Evolutionary conservation across 2,797 vertebrate genomes (phyloP), one percentile per base, ranked within the genome.

Genomic region (Fistularia commersonii): DNA sequence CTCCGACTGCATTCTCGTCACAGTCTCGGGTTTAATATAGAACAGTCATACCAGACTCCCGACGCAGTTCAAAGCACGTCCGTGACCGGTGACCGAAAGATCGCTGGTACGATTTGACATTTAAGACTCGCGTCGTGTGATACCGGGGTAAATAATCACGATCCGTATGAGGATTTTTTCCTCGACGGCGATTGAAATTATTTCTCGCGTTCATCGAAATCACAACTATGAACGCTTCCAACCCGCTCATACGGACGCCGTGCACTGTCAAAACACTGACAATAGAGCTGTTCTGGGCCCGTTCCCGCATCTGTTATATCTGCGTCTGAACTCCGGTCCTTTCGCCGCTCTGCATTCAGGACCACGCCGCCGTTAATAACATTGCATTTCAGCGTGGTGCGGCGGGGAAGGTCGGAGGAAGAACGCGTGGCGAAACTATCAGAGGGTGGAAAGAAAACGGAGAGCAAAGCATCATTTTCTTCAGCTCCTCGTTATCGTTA

Each of bases 301-400:
- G 39, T 38, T 52, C 68, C 51, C 50, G 47, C 50, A 54, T 55
- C 58, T 50, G 43, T 66, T 37, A 9, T 61, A 61, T 72, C 54
- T 67, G 56, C 45, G 49, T 76, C 43, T 70, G 48, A 69, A 72
- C 64, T 66, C 49, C 59, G 48, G 23, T 63, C 37, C 51, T 45
- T 43, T 49, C n/a, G 57, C 75, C 64, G 37, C 71, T 80, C 66
- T 71, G 54, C 56, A 79, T 69, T 75, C 64, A 45, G 63, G 49
- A 64, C 64, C 68, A 65, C 41, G 59, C 68, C 43, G 38, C 51
- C 54, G 48, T 55, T 23, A 59, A 57, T 57, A 67, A 51, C 62
- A 58, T 61, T 68, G 61, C 47, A 57, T 76, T 65, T 76, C 46
- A 63, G 56, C 45, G 58, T 57, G 45, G 58, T 38, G 50, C 36